Percentiles rank a stretch among this genome's conserved stretches.
phyloP scores from a whole-genome alignment of 2,113 vertebrate genomes.

The Neodontobutis hainanensis region DNA sequence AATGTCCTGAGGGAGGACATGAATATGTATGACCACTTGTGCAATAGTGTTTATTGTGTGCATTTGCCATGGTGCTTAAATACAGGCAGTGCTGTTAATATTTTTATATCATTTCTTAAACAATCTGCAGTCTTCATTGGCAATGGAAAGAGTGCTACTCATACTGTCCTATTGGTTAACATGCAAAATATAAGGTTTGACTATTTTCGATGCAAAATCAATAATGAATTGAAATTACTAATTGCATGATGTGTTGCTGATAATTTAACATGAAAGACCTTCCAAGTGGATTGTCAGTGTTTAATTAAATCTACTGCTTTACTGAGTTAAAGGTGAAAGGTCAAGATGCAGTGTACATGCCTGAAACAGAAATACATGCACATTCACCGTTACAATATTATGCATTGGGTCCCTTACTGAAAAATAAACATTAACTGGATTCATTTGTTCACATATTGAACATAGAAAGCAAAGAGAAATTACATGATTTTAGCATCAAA shows the following conservation, averaged over 20 bases:
- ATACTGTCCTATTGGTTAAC: slow-evolving; percentile 28
- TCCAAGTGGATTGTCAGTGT: slow-evolving; percentile 8
- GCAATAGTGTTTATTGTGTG: slow-evolving; percentile 53
- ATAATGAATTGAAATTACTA: slow-evolving; percentile 48
- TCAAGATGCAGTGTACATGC: background rate
- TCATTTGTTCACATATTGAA: background rate
- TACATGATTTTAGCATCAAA: no score
- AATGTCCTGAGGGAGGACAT: slow-evolving; percentile 53
- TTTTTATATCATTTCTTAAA: slow-evolving; percentile 40
- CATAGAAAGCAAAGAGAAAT: no score
- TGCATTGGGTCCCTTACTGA: background rate
- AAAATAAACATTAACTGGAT: background rate
- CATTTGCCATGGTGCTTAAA: slow-evolving; percentile 50
- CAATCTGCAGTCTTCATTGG: slow-evolving; percentile 10
- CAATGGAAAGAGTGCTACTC: slow-evolving; percentile 17
- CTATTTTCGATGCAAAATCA: slow-evolving; percentile 43
- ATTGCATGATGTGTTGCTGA: slow-evolving; percentile 46
- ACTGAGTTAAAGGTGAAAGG: slow-evolving; percentile 17
- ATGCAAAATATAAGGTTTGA: slow-evolving; percentile 35
- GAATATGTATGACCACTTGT: slow-evolving; percentile 68
- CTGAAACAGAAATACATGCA: background rate
- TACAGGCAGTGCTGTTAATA: slow-evolving; percentile 44
- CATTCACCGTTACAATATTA: slow-evolving; percentile 2
- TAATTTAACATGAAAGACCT: slow-evolving; percentile 42
- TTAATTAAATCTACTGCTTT: slow-evolving; percentile 41